Evolutionary conservation across 2,113 vertebrate species (phyloP).

Genomic region (Martes martes): DNA sequence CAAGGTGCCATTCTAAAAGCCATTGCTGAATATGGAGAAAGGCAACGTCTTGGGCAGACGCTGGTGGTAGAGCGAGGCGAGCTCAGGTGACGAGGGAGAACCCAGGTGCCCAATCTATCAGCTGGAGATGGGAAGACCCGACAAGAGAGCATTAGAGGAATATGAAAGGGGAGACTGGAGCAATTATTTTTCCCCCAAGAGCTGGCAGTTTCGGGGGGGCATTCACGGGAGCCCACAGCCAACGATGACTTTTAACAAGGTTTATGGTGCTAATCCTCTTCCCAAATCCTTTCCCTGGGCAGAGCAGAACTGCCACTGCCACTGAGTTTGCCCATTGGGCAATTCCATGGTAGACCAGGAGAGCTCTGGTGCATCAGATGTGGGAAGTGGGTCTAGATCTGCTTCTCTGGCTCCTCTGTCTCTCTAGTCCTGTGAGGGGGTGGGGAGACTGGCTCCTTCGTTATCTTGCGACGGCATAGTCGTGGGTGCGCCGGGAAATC

Average conservation of each 20-base stretch:
- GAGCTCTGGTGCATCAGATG: not conserved
- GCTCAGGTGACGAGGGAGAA: not conserved
- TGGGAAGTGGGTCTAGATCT: no score
- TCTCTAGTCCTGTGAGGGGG: fast-evolving
- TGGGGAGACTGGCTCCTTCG: not conserved
- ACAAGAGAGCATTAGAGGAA: not conserved
- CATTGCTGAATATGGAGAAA: not conserved
- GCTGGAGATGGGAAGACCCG: not conserved
- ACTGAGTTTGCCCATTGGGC: not conserved
- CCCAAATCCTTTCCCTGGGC: not conserved
- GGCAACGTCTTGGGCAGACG: not conserved
- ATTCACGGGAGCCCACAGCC: not conserved
- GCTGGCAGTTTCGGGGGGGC: not conserved
- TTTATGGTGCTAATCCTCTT: not conserved
- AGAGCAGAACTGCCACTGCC: not conserved
- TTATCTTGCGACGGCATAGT: not conserved
- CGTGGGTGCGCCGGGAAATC: fast-evolving
- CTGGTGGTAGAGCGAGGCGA: no score
- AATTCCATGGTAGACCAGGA: not conserved
- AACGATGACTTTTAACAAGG: not conserved
- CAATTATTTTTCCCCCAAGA: not conserved
- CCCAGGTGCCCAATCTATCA: not conserved
- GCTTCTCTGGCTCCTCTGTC: not conserved
- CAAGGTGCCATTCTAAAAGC: not conserved
- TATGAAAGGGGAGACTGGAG: not conserved